Percentiles rank a stretch among this genome's conserved stretches.
Evolutionary conservation across 1,140 invertebrate genomes (phyloP).

Genomic region (Neuroterus valhalla): DNA sequence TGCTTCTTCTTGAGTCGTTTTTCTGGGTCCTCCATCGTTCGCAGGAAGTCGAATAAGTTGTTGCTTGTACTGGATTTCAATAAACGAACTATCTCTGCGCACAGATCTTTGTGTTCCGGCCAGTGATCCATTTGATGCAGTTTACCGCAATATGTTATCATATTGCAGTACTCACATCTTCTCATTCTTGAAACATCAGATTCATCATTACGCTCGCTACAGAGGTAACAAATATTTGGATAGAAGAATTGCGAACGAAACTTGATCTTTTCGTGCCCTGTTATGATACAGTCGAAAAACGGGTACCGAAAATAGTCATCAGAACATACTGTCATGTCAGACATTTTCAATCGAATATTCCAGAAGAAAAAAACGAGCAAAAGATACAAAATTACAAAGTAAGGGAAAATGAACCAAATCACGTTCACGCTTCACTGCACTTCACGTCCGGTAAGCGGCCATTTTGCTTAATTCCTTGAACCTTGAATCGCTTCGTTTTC

Average conservation of each 20-base stretch:
- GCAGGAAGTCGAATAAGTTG: neutral
- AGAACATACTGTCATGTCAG: too few species aligned
- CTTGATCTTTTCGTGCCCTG: too few species aligned
- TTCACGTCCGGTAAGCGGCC: too few species aligned
- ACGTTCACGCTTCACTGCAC: too few species aligned
- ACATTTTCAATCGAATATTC: too few species aligned
- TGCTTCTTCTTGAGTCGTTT: neutral
- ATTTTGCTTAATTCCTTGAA: too few species aligned
- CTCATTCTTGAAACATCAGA: neutral
- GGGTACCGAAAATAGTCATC: too few species aligned
- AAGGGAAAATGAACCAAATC: too few species aligned
- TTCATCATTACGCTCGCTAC: constrained; percentile 2
- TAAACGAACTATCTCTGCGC: neutral
- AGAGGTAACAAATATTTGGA: constrained; percentile 5
- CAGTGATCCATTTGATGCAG: neutral
- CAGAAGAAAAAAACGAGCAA: too few species aligned
- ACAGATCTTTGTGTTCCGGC: neutral
- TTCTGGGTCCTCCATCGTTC: neutral
- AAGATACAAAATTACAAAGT: too few species aligned
- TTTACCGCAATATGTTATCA: constrained; percentile 13
- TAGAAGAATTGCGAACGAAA: neutral
- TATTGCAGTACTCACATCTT: neutral
- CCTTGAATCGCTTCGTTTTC: too few species aligned
- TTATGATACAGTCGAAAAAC: too few species aligned
- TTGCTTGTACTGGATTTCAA: neutral